Percentiles rank a stretch among this genome's conserved stretches.
Conservation (phyloP, 2,888 invertebrate genomes). For the Habroteleia sp. region DNA sequence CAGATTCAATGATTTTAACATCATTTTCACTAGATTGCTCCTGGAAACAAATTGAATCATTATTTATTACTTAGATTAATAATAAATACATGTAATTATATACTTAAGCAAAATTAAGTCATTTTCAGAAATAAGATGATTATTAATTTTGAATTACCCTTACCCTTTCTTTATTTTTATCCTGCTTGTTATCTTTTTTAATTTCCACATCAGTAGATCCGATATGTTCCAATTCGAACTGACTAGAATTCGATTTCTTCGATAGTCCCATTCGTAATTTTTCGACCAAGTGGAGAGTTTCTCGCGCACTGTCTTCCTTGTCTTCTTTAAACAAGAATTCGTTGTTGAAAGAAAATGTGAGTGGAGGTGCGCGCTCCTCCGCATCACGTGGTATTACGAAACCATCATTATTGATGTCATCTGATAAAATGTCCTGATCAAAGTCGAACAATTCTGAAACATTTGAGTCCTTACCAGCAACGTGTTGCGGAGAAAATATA, state of each 20-base stretch:
- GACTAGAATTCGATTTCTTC: conserved; percentile 85
- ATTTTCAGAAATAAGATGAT: too few species aligned
- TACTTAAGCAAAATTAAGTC: too few species aligned
- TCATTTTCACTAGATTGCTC: conserved; percentile 54
- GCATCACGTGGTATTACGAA: conserved; percentile 85
- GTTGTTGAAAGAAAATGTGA: conserved; percentile 85
- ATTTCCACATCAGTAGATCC: conserved; percentile 75
- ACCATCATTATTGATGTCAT: conserved; percentile 84
- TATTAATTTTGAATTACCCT: background rate
- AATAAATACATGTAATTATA: too few species aligned
- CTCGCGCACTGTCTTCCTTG: conserved; percentile 91
- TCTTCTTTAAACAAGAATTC: conserved; percentile 88
- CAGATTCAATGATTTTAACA: conserved; percentile 50
- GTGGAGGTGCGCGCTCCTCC: conserved; percentile 84
- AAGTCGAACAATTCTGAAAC: conserved; percentile 85
- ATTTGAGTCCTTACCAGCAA: conserved; percentile 82
- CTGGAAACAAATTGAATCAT: conserved; percentile 3
- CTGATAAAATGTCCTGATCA: conserved; percentile 84
- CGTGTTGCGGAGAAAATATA: conserved; percentile 88
- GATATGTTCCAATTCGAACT: conserved; percentile 81
- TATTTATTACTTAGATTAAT: too few species aligned
- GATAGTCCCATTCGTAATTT: conserved; percentile 88
- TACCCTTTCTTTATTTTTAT: conserved; percentile 54
- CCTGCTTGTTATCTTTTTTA: conserved; percentile 70
- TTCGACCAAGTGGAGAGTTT: conserved; percentile 91